Percentiles rank a stretch among this genome's conserved stretches.
Evolutionary conservation across 1,140 invertebrate species (phyloP).

Genomic region (Drosophila pachea): DNA sequence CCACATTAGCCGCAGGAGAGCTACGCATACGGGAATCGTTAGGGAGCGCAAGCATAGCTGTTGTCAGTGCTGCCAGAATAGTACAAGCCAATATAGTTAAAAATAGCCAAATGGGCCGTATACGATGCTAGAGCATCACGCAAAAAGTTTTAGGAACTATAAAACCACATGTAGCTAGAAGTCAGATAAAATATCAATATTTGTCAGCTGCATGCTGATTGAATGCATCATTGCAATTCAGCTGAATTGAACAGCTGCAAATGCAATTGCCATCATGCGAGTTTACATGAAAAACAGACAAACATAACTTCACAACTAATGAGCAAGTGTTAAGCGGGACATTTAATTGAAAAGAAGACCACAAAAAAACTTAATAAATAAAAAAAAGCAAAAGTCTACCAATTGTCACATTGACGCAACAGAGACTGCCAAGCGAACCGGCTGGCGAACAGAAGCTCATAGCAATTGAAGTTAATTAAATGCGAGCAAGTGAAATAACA

Average conservation of each 20-base stretch:
- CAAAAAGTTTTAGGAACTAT: neutral
- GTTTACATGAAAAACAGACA: conserved; percentile 33
- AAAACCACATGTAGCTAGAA: neutral
- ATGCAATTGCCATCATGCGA: conserved; percentile 11
- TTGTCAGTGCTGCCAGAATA: neutral
- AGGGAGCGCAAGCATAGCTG: conserved; percentile 1
- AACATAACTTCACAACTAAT: conserved; percentile 29
- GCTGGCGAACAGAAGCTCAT: conserved; percentile 10
- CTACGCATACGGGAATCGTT: neutral
- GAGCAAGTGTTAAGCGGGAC: conserved; percentile 42
- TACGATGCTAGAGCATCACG: neutral
- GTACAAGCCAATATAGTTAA: neutral
- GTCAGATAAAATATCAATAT: conserved; percentile 3
- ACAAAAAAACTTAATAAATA: conserved; percentile 36
- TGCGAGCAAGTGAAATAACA: conserved; percentile 41
- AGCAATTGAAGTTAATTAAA: conserved; percentile 73
- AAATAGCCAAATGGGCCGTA: neutral
- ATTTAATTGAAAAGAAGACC: conserved; percentile 43
- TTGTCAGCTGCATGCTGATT: conserved; percentile 11
- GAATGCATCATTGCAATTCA: conserved; percentile 24
- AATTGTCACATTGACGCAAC: conserved; percentile 75
- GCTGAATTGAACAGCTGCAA: conserved; percentile 46
- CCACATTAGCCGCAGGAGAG: neutral
- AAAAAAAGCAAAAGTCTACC: conserved; percentile 52
- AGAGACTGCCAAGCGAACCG: neutral